Percentiles rank a stretch among this genome's conserved stretches.
Evolutionary conservation across 2,113 vertebrate species (phyloP).

Genomic region (Notarius lentiginosus): DNA sequence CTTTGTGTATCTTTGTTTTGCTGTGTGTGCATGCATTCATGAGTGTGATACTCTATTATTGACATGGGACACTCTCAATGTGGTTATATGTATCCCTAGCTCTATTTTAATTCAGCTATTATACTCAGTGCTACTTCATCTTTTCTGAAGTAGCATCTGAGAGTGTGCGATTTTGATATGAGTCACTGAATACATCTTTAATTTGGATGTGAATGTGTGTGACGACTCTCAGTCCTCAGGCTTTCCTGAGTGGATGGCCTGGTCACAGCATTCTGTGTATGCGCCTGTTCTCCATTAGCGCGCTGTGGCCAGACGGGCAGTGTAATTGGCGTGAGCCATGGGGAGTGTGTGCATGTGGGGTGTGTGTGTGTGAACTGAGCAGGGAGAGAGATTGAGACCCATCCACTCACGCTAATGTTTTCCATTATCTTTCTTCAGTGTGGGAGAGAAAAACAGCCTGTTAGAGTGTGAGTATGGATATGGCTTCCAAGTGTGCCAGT

Average conservation of each 20-base stretch:
- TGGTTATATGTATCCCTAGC: not conserved
- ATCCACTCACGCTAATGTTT: slow-evolving; percentile 52
- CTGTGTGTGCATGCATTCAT: not conserved
- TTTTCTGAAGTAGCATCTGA: slow-evolving; percentile 19
- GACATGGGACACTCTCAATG: not conserved
- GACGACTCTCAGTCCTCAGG: slow-evolving; percentile 24
- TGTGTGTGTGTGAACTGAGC: slow-evolving; percentile 27
- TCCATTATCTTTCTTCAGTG: slow-evolving; percentile 49
- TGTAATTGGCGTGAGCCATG: slow-evolving; percentile 49
- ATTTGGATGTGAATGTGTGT: slow-evolving; percentile 5
- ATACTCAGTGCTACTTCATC: not conserved
- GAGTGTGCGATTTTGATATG: not conserved
- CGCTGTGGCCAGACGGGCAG: slow-evolving; percentile 23
- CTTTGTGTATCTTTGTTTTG: slow-evolving; percentile 7
- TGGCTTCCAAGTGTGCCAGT: slow-evolving; percentile 3
- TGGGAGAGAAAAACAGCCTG: slow-evolving; percentile 49
- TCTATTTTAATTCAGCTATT: not conserved
- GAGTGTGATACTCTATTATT: not conserved
- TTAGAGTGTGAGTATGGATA: slow-evolving; percentile 31
- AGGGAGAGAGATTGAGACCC: slow-evolving; percentile 42
- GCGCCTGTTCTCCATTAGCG: slow-evolving; percentile 46
- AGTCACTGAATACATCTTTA: not conserved
- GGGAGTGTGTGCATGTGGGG: slow-evolving; percentile 43
- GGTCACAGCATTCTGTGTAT: slow-evolving; percentile 16
- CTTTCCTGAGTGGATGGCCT: slow-evolving; percentile 34